Evolutionary conservation across 1,140 invertebrate species (phyloP), one percentile per base, ranked within the genome.

Genomic region (Matsumurasca onukii): DNA sequence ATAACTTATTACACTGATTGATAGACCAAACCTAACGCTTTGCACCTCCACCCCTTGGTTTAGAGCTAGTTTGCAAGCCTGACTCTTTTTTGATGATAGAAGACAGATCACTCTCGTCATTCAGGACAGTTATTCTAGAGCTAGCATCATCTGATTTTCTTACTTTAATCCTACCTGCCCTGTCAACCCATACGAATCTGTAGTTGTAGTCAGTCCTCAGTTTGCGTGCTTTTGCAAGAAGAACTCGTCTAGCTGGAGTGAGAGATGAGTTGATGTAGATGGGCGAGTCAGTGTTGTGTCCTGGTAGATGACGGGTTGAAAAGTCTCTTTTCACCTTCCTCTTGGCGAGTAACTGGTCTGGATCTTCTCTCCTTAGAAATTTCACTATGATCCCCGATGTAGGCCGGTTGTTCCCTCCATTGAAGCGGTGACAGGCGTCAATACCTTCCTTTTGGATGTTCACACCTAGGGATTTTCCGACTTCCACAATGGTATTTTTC

Each of bases 71-170:
- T n/a, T n/a, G n/a, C n/a, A n/a, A n/a, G n/a, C n/a, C n/a, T n/a
- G 3, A 34, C n/a, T 27, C 48, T 65, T 69, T 48, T 70, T 61
- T 30, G 70, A 77, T 63, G n/a, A 63, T 5, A 12, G 15, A n/a
- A 12, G 5, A 5, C 17, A 25, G 29, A n/a, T 65, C 31, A 2
- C 20, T n/a, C 27, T 65, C 27, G n/a, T 51, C 13, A 20, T 24
- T n/a, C 9, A 39, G 48, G 27, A 12, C 31, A 24, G 27, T 22
- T 3, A 15, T n/a, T 15, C 15, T 30, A 17, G 15, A 12, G 5
- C 3, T 12, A 3, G 22, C 24, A 62, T 34, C 27, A 62, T 30
- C 27, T 9, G 59, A 62, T 30, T 62, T 3, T 20, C 59, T 62
- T 5, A 27, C 27, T 20, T 20, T 62, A 9, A 62, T 24, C 3